These are phyloP conservation scores for Cynaeus angustus DNA, from an alignment of 2,888 invertebrate genomes.

Conservation along the genomic window DNA sequence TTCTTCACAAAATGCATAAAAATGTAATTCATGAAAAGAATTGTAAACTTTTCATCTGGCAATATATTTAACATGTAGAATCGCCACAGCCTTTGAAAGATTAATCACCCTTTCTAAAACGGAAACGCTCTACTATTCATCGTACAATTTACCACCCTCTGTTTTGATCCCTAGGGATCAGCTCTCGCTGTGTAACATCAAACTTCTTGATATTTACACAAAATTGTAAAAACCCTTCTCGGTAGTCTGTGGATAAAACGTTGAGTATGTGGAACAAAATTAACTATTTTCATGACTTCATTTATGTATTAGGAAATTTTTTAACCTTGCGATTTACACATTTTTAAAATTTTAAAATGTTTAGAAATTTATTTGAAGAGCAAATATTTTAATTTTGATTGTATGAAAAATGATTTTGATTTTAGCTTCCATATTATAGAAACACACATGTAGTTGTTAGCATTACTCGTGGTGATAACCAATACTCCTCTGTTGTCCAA, in stretches of 20 bases:
- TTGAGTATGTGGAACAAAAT: constrained; percentile 20
- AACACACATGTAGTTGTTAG: too few species aligned
- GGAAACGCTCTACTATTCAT: constrained; percentile 28
- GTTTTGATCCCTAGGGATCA: constrained; percentile 34
- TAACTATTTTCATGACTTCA: neutral
- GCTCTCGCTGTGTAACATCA: constrained; percentile 22
- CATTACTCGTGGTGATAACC: too few species aligned
- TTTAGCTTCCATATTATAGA: too few species aligned
- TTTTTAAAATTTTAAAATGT: too few species aligned
- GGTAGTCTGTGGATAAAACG: constrained; percentile 1
- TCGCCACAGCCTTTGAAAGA: constrained; percentile 24
- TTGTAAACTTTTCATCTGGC: constrained; percentile 6
- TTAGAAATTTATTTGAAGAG: too few species aligned
- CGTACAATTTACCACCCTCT: constrained; percentile 32
- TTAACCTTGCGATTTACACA: too few species aligned
- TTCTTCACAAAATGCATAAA: constrained; percentile 5
- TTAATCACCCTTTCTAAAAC: constrained; percentile 28
- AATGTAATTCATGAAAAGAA: constrained; percentile 14
- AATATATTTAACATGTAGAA: constrained; percentile 22
- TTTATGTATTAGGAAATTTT: too few species aligned
- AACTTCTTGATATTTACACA: constrained; percentile 42
- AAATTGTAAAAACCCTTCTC: constrained; percentile 33
- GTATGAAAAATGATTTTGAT: too few species aligned
- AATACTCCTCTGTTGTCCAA: too few species aligned
- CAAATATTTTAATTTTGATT: too few species aligned